Evolutionary conservation across 2,113 vertebrate species (phyloP).

Genomic region (Promerops cafer): DNA sequence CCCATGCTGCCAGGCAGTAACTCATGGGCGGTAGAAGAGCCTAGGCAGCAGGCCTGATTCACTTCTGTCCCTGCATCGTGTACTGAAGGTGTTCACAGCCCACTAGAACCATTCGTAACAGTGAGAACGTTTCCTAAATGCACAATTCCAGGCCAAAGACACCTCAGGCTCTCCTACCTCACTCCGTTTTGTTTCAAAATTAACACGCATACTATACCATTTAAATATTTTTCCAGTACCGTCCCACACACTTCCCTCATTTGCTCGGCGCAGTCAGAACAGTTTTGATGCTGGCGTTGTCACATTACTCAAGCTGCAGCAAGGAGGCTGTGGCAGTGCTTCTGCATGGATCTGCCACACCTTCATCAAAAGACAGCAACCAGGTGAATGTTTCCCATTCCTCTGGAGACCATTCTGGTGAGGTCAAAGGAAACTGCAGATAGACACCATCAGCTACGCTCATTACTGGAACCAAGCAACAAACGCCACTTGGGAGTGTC

Average conservation of each 20-base stretch:
- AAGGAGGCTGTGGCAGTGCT: neutral
- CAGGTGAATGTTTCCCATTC: neutral
- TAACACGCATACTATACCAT: neutral
- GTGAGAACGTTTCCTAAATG: neutral
- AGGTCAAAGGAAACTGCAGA: neutral
- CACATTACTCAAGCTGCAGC: slow-evolving; percentile 7
- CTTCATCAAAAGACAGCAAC: neutral
- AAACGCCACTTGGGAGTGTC: neutral
- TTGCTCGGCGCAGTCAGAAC: neutral
- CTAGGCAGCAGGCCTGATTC: neutral
- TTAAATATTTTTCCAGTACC: neutral
- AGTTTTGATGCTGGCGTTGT: neutral
- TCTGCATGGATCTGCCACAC: neutral
- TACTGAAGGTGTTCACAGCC: neutral
- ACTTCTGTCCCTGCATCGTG: neutral
- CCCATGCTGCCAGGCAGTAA: neutral
- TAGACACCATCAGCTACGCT: neutral
- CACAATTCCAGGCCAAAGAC: neutral
- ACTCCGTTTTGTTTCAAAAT: neutral
- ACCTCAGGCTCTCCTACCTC: neutral
- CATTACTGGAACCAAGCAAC: neutral
- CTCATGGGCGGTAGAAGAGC: too few species aligned
- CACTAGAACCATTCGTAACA: neutral
- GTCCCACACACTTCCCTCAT: neutral
- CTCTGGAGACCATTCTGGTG: neutral